These are phyloP conservation scores for Hydriomena furcata DNA, from an alignment of 2,888 invertebrate species.

Conservation along the genomic window DNA sequence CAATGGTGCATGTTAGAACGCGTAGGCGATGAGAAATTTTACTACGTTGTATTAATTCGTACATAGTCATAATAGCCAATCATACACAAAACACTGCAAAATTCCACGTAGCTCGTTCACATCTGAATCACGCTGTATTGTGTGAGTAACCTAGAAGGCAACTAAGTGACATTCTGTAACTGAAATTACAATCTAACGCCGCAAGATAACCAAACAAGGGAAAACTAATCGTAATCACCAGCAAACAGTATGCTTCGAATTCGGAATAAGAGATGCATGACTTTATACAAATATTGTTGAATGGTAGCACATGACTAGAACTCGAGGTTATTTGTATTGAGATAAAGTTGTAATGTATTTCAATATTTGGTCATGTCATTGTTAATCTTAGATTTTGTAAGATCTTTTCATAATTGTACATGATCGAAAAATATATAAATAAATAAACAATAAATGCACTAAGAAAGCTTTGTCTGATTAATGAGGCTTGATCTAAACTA, in stretches of 20 bases:
- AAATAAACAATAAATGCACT: no score
- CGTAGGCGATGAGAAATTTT: no score
- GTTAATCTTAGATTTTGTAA: neutral
- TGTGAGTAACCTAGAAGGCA: neutral
- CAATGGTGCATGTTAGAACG: no score
- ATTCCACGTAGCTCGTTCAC: neutral
- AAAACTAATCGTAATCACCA: conserved; percentile 28
- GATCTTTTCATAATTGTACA: no score
- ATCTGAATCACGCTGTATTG: neutral
- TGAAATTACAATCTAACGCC: conserved; percentile 2
- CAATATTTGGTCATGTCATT: conserved; percentile 28
- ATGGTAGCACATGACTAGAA: conserved; percentile 56
- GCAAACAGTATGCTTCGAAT: conserved; percentile 37
- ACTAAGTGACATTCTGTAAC: neutral
- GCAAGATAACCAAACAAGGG: conserved; percentile 21
- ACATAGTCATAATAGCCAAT: no score
- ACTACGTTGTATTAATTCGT: no score
- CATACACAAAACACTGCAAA: no score
- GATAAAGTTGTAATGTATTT: conserved; percentile 39
- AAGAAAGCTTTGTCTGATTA: no score
- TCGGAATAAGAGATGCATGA: conserved; percentile 46
- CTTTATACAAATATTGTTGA: conserved; percentile 55
- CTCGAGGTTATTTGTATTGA: conserved; percentile 42
- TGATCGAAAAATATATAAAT: no score
- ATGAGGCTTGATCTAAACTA: no score